Evolutionary conservation across 2,888 invertebrate genomes (phyloP), one percentile per base, ranked within the genome.

Genomic region (Helobdella robusta): DNA sequence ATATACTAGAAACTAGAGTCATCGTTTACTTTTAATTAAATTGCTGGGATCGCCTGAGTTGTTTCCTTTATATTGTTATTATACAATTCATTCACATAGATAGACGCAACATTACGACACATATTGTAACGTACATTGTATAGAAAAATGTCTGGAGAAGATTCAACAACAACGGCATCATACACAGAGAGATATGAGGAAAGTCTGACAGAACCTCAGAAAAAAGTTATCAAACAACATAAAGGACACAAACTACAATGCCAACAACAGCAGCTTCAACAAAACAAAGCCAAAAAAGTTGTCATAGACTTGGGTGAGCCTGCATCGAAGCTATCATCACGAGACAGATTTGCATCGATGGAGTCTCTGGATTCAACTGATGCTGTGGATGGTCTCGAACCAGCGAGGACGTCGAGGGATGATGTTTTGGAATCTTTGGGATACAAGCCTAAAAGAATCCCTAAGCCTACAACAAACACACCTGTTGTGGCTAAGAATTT

Each of bases 351-450:
- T 30, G 50, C 50, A 20, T 62, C 62, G 11, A 35, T 50, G 34
- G 62, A 62, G 25, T 62, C 62, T 1, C 23, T 48, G 34, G 54
- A 54, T n/a, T n/a, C n/a, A n/a, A n/a, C n/a, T n/a, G 56, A 56
- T 28, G 48, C 62, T 23, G 18, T 48, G 25, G 62, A 62, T 15
- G 28, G 32, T 1, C 50, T n/a, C 2, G 32, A 6, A 2, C 50
- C 50, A 2, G 23, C n/a, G 44, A 25, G 32, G 25, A 50, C 44
- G 18, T 23, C 62, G n/a, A 48, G 67, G 20, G 67, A 67, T n/a
- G 59, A 59, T 18, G 67, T 67, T 20, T 48, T 67, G 56, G 56
- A 68, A 5, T 52, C 65, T 1, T 62, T 67, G 3, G 67, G 67
- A 6, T 67, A 67, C 60, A 64, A 64, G 11, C 25, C 59, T 3